Base-by-base conservation (phyloP, 2,888 invertebrate genomes). In the Calliopum simillimum region DNA sequence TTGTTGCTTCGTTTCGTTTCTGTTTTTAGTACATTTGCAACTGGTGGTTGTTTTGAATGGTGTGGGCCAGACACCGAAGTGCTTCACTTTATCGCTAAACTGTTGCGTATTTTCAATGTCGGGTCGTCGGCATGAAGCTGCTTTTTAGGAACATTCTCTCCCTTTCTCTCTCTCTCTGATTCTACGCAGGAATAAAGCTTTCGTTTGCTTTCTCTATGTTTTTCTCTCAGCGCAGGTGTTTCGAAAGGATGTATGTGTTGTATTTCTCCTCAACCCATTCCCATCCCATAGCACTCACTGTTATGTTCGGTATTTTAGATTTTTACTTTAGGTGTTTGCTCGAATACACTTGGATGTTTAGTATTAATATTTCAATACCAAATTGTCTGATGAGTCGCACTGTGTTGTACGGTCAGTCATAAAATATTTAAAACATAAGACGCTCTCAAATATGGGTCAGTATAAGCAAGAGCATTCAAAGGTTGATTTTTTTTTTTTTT, bases 51-150 rank as follows among this genome's bases (percentile, higher is more conserved):
- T 33, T 58, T 58, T 25, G 12, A 58, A 13, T 25, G n/a, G 16
- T n/a, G 13, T 14, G 25, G 16, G 41, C 14, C 56, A 33, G 33
- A 33, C 4, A 58, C 33, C 56, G 25, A 33, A 33, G 19, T 53
- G 23, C 23, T 53, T 25, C 14, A n/a, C 56, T 33, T 11, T 33
- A 16, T 25, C 33, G 5, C 33, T 14, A n/a, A 58, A 33, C 56
- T 58, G 56, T 58, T 58, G 56, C 56, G 56, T 33, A 58, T 58
- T 58, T 58, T 58, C 33, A n/a, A 23, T 33, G n/a, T 4, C 33
- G n/a, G n/a, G 33, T 13, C 25, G 23, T 23, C 33, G 25, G 25
- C 56, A 58, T 23, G 23, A 8, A 5, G n/a, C 14, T 25, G 56
- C 56, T 58, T 58, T 33, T 6, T 33, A 33, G 2, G n/a, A n/a